Evolutionary conservation across 2,113 vertebrate species (phyloP).

Genomic region (human): DNA sequence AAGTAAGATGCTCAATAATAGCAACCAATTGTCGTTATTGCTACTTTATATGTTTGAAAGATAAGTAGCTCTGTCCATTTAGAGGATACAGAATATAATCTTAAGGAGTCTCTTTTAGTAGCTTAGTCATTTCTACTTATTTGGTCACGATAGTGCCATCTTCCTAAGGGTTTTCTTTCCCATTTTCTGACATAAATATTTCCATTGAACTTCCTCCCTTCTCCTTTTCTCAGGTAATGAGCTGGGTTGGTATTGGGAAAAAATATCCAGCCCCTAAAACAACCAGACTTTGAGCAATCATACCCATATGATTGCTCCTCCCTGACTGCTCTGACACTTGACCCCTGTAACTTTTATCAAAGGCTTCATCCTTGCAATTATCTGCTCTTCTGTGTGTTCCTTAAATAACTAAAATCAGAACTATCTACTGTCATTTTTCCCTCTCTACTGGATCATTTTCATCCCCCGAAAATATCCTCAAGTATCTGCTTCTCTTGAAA

Average conservation of each 20-base stretch:
- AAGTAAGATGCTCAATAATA: not conserved
- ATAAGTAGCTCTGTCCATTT: not conserved
- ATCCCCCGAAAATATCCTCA: not conserved
- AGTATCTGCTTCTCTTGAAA: not conserved
- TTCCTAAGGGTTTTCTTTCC: slow-evolving; percentile 1
- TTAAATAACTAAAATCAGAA: no score
- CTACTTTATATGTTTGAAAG: not conserved
- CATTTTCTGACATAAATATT: not conserved
- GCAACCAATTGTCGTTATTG: not conserved
- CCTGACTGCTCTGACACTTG: not conserved
- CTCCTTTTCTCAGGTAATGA: not conserved
- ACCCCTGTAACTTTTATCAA: no score
- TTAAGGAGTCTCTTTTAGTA: not conserved
- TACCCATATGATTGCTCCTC: not conserved
- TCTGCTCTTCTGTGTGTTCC: not conserved
- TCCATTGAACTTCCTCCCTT: not conserved
- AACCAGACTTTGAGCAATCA: no score
- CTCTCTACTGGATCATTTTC: not conserved
- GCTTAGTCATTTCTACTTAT: not conserved
- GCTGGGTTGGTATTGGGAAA: not conserved
- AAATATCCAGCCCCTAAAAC: no score
- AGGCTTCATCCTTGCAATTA: not conserved
- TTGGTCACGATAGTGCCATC: not conserved
- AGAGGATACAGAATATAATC: not conserved
- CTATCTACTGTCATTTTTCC: not conserved